These are phyloP conservation scores for Geodia barretti DNA, from an alignment of 37 sponge, comb jelly and placozoan species.

Conservation along the genomic window DNA sequence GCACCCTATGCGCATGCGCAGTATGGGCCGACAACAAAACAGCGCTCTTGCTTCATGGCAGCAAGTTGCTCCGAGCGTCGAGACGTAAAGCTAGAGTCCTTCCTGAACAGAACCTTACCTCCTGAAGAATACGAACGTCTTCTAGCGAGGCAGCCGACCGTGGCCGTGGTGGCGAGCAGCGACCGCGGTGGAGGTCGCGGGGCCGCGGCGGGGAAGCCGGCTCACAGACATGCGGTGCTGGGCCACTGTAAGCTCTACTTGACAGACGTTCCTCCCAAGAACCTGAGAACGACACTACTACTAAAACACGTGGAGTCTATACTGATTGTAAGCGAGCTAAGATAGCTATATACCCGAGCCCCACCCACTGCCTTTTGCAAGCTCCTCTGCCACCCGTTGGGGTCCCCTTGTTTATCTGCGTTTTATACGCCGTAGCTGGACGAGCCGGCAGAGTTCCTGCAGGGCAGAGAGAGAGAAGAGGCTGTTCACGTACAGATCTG, in stretches of 20 bases:
- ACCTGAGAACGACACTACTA: constrained; percentile 22
- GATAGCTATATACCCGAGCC: not conserved
- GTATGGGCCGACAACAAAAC: too few species aligned
- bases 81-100: constrained; percentile 49
- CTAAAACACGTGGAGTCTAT: constrained; percentile 38
- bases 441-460: constrained; percentile 55
- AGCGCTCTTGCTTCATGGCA: too few species aligned
- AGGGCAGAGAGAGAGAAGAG: constrained; percentile 53
- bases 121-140: constrained; percentile 43
- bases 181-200: too few species aligned
- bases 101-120: constrained; percentile 35
- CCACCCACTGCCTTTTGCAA: not conserved
- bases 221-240: constrained; percentile 56
- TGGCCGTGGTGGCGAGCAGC: too few species aligned
- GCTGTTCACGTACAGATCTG: constrained; percentile 56
- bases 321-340: constrained; percentile 23
- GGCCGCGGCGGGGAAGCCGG: constrained; percentile 38
- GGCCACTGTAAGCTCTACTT: constrained; percentile 39
- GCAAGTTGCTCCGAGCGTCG: too few species aligned
- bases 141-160: constrained; percentile 48
- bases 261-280: constrained; percentile 50
- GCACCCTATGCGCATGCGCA: too few species aligned
- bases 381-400: too few species aligned
- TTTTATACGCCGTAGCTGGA: constrained; percentile 52
- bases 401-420: too few species aligned